Base-by-base conservation (phyloP, 2,113 vertebrate species). In the Protomyctophum bolini region DNA sequence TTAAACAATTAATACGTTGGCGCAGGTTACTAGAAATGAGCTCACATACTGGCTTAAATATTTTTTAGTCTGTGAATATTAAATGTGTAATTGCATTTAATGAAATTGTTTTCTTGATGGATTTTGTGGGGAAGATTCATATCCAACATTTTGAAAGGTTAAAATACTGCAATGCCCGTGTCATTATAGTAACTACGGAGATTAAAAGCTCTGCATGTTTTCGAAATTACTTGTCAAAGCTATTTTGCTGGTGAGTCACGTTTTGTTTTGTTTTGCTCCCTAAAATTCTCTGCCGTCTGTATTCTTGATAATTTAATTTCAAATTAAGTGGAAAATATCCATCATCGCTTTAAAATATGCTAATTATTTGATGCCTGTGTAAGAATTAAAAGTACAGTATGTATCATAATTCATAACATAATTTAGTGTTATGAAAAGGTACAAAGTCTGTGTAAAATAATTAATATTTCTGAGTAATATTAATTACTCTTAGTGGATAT, bases 41-140 rank as follows among this genome's bases (percentile, higher is more conserved):
- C 65, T 29, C 61, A 47, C 28, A 28, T 62, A 71, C 68, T 70
- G 63, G 71, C 73, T 52, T 5, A 50, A 21, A 62, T 14, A 55
- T 46, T 60, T 76, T 21, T 59, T 11, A 58, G 8, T 73, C 45
- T 64, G 12, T 58, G 12, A 51, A n/a, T 71, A 49, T 80, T 50
- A 45, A 4, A 46, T 79, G 60, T 68, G 66, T 75, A 76, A 68
- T 68, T 66, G 56, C 50, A 77, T 73, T 75, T 63, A 71, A 75
- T 80, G 76, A 79, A 51, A 62, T 60, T 63, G 75, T 82, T 64
- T 60, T 9, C 51, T 58, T 64, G 68, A 41, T 66, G 63, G 54
- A 68, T 63, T 69, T 21, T 57, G 21, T 45, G 28, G 57, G 29
- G 41, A 48, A 45, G n/a, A 59, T 12, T 65, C 9, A 46, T 48